phyloP scores from a whole-genome alignment of 2,113 vertebrate genomes.

The Sorex fumeus region DNA sequence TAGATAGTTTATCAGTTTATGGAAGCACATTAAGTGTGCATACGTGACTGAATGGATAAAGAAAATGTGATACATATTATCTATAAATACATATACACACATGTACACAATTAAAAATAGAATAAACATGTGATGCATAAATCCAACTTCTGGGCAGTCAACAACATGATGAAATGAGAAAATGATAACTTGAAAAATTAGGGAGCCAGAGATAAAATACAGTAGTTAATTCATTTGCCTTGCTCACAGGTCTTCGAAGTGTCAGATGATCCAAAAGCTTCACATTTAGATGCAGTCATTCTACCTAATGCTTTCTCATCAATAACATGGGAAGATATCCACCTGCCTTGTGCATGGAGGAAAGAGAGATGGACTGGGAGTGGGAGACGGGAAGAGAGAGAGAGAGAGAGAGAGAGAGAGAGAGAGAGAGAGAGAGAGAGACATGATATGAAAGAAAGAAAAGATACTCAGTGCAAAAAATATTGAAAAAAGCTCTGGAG shows the following conservation, averaged over 20 bases:
- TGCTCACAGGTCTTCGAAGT: too few relatives aligned
- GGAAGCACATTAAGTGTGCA: background rate
- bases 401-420: background rate
- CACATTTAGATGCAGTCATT: background rate
- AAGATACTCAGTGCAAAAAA: background rate
- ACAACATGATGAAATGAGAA: too few relatives aligned
- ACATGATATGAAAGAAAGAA: background rate
- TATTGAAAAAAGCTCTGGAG: background rate
- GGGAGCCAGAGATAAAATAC: too few relatives aligned
- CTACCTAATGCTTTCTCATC: background rate
- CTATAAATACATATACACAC: too few relatives aligned
- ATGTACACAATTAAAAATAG: background rate
- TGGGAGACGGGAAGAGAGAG: too few relatives aligned
- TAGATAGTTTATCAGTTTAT: background rate
- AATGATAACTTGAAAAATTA: too few relatives aligned
- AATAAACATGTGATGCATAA: background rate
- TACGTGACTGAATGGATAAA: background rate
- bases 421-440: background rate
- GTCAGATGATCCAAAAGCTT: background rate
- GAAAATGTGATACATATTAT: background rate
- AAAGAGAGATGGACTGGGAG: background rate
- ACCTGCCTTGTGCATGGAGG: background rate
- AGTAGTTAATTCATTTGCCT: too few relatives aligned
- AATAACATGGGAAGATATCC: background rate
- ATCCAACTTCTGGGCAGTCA: background rate